These are phyloP conservation scores for Protomyctophum bolini DNA, from an alignment of 2,113 vertebrate species.

Conservation along the genomic window DNA sequence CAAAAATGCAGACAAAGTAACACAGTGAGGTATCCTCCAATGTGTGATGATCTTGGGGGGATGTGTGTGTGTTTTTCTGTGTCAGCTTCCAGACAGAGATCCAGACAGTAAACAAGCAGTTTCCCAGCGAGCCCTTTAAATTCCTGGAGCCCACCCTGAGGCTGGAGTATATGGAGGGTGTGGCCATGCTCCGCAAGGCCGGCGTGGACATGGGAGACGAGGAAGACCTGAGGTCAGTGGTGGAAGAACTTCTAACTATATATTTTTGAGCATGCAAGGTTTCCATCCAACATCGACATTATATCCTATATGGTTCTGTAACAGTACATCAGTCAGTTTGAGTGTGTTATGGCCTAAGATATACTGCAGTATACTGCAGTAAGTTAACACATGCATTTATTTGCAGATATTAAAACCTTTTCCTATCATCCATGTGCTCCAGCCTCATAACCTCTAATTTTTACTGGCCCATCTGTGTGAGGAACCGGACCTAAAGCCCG, in stretches of 20 bases:
- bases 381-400: too few relatives aligned
- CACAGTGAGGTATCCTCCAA: background rate
- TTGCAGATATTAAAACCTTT: too few relatives aligned
- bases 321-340: too few relatives aligned
- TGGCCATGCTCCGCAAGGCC: conserved; percentile 92
- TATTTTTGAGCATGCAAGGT: background rate
- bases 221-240: conserved; percentile 92
- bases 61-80: background rate
- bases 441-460: too few relatives aligned
- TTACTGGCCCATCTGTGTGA: too few relatives aligned
- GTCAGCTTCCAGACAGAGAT: conserved; percentile 95
- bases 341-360: too few relatives aligned
- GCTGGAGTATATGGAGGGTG: conserved; percentile 89
- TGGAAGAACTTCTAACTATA: background rate
- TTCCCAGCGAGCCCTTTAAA: conserved; percentile 94
- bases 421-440: too few relatives aligned
- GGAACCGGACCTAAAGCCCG: too few relatives aligned
- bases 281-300: too few relatives aligned
- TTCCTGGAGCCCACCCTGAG: conserved; percentile 97
- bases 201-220: conserved; percentile 98
- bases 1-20: background rate
- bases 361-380: background rate
- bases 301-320: too few relatives aligned
- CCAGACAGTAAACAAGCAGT: conserved; percentile 92
- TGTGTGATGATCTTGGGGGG: conserved; percentile 1